Base-by-base conservation (phyloP, 2,888 invertebrate genomes). In the Hecatera dysodea region DNA sequence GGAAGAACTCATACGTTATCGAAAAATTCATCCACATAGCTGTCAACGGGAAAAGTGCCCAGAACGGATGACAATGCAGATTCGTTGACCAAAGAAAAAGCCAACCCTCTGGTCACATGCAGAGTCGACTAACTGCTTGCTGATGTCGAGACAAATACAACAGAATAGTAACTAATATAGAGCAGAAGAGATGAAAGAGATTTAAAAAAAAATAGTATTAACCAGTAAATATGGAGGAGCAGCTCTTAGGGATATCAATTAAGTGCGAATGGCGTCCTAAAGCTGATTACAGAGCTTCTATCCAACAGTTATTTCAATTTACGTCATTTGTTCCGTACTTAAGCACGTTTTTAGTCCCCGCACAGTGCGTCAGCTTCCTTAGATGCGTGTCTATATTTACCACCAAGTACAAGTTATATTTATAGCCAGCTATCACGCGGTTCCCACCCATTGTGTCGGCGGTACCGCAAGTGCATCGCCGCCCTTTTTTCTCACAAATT, bases 401-500 rank as follows among this genome's bases (percentile, higher is more conserved):
- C 60, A 55, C 19, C 33, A 46, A 66, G 70, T 67, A 81, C 71
- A 57, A 33, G 46, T 48, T 70, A 67, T 78, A 72, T 78, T 82
- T 78, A 80, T 80, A 76, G 78, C 61, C 63, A 55, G 63, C 53
- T 69, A 71, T 71, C 75, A 71, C 67, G 42, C 15, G 27, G 77
- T 87, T 87, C 87, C 83, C 87, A 87, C 60, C 59, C 59, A 87
- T 87, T 86, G 86, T 88, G 69, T 44, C n/a, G 1, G n/a, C 8
- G 60, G 67, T 78, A 77, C 83, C 77, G 80, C 66, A 72, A 82
- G 64, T 50, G 73, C 80, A 67, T 52, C 57, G 57, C 63, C 85
- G 85, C 87, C 87, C 87, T 87, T 88, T 80, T 77, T 87, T 87
- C 87, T 70, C 87, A 87, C 85, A 76, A 81, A 78, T 82, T 75